Evolutionary conservation across 2,113 vertebrate genomes (phyloP).

Genomic region (Oncorhynchus keta): DNA sequence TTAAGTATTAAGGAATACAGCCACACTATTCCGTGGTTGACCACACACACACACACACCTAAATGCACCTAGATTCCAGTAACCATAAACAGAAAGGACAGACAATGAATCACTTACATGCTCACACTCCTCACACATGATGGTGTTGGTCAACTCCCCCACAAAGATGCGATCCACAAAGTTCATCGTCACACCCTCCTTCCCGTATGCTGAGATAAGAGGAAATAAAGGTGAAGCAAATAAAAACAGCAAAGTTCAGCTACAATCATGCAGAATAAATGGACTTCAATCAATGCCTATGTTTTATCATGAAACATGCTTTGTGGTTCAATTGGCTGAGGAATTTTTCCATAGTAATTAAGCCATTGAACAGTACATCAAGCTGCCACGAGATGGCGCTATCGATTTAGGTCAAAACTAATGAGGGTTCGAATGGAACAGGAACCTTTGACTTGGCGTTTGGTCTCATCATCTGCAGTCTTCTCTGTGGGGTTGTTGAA

Average conservation of each 20-base stretch:
- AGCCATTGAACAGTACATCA: constrained; percentile 15
- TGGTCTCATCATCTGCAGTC: constrained; percentile 95
- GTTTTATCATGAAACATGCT: neutral
- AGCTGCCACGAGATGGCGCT: constrained; percentile 78
- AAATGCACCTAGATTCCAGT: neutral
- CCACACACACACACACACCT: constrained; percentile 14
- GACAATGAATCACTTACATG: constrained; percentile 81
- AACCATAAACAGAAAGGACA: neutral
- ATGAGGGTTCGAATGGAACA: constrained; percentile 3
- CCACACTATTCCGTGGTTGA: neutral
- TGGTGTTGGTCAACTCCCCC: constrained; percentile 96
- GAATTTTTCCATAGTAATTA: constrained; percentile 11
- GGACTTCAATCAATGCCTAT: neutral
- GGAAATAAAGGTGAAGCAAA: neutral
- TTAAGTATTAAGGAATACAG: no score
- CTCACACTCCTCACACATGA: constrained; percentile 99
- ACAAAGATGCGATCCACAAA: constrained; percentile 97
- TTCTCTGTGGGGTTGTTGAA: constrained; percentile 98
- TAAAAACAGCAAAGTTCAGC: neutral
- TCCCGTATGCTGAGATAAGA: constrained; percentile 85
- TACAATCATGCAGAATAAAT: no score
- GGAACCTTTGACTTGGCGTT: constrained; percentile 94
- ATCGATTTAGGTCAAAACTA: constrained; percentile 45
- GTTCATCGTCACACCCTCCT: constrained; percentile 97
- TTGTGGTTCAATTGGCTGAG: neutral